Percentiles rank a stretch among this genome's conserved stretches.
Conservation (phyloP, 2,797 vertebrate genomes). For the Enteromius anoplus region DNA sequence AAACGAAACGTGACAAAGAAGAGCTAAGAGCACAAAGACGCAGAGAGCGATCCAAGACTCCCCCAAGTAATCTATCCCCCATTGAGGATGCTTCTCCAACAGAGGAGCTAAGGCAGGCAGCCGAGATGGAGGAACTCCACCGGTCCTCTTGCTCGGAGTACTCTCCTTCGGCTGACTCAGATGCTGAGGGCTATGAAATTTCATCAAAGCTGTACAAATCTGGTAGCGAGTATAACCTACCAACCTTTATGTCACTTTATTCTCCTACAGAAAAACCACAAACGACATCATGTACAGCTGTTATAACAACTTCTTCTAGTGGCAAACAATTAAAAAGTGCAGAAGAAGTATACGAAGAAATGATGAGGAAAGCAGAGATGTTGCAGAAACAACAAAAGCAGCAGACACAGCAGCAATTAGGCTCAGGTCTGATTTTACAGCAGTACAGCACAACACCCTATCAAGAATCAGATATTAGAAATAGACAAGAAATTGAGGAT, state of each 20-base stretch:
- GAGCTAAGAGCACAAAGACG: slow-evolving; percentile 95
- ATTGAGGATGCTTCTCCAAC: slow-evolving; percentile 98
- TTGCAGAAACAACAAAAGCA: slow-evolving; percentile 89
- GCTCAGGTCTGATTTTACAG: slow-evolving; percentile 64
- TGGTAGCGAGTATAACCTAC: slow-evolving; percentile 96
- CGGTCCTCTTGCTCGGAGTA: slow-evolving; percentile 98
- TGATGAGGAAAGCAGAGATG: slow-evolving; percentile 98
- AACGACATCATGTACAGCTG: slow-evolving; percentile 73
- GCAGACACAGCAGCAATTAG: slow-evolving; percentile 75
- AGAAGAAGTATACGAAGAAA: slow-evolving; percentile 98
- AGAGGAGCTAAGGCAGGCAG: slow-evolving; percentile 95
- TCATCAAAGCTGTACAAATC: slow-evolving; percentile 93
- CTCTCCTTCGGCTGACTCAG: slow-evolving; percentile 94
- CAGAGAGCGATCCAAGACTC: slow-evolving; percentile 97
- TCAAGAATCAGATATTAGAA: slow-evolving; percentile 74
- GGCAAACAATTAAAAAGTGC: slow-evolving; percentile 94
- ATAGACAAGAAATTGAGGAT: slow-evolving; percentile 85
- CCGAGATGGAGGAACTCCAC: slow-evolving; percentile 99
- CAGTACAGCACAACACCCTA: slow-evolving; percentile 62
- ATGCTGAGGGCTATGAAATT: slow-evolving; percentile 91
- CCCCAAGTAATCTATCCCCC: slow-evolving; percentile 98
- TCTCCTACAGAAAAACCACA: slow-evolving; percentile 89
- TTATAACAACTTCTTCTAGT: slow-evolving; percentile 73
- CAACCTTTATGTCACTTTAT: slow-evolving; percentile 98
- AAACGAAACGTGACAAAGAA: slow-evolving; percentile 97